Conservation (phyloP, 2,797 vertebrate species). For the Megaceryle alcyon region DNA sequence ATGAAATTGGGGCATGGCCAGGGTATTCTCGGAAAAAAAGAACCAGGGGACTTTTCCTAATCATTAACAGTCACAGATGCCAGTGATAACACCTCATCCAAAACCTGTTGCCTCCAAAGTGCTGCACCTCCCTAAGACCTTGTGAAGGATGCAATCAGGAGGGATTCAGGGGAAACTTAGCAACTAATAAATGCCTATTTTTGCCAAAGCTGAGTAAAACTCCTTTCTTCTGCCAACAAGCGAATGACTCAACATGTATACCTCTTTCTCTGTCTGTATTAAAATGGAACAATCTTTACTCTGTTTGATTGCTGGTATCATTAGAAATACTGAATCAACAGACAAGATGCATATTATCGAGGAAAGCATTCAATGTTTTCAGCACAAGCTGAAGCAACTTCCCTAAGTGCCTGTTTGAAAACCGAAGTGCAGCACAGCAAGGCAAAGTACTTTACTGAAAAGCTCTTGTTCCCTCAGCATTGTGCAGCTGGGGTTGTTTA, state of each 20-base stretch:
- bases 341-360: neutral
- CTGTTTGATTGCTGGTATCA: neutral
- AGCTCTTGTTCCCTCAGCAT: neutral
- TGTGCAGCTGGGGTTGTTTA: neutral
- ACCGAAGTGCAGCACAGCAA: neutral
- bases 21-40: constrained; percentile 52
- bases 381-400: neutral
- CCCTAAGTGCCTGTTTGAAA: neutral
- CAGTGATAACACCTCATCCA: constrained; percentile 5
- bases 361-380: neutral
- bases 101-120: constrained; percentile 32
- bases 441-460: neutral
- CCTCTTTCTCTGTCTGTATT: neutral
- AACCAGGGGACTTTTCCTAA: constrained; percentile 25
- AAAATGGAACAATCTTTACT: neutral
- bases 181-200: neutral
- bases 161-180: constrained; percentile 6
- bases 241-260: neutral
- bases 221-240: constrained; percentile 8
- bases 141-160: neutral
- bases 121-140: neutral
- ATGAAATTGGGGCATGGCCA: constrained; percentile 40
- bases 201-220: neutral
- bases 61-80: neutral
- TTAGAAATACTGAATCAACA: neutral